Conservation (phyloP, 2,888 invertebrate genomes). For the Adelphocoris suturalis region DNA sequence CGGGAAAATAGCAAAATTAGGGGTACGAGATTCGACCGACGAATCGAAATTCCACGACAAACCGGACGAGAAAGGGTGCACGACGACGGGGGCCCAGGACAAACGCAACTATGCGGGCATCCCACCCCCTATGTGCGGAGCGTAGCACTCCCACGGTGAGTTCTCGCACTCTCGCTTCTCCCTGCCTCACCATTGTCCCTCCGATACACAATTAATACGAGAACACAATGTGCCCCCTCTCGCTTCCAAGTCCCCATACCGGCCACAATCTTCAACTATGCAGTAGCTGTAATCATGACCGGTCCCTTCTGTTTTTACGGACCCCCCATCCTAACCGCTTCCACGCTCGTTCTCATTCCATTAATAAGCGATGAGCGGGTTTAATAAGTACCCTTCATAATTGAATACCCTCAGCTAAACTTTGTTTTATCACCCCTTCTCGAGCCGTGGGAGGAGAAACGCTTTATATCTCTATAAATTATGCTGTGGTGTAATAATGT, state of each 20-base stretch:
- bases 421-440: slow-evolving; percentile 43
- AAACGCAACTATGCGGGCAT: slow-evolving; percentile 42
- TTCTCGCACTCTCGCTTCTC: background rate
- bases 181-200: slow-evolving; percentile 17
- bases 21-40: no score
- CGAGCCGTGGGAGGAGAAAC: background rate
- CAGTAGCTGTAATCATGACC: slow-evolving; percentile 47
- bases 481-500: background rate
- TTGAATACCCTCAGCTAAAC: slow-evolving; percentile 38
- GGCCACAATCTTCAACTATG: slow-evolving; percentile 53
- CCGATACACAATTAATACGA: slow-evolving; percentile 55
- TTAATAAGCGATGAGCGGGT: slow-evolving; percentile 43
- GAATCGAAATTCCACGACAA: background rate
- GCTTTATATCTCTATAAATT: background rate
- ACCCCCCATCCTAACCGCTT: background rate
- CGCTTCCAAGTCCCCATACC: background rate
- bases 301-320: slow-evolving; percentile 22
- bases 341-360: slow-evolving; percentile 10
- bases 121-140: background rate
- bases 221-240: slow-evolving; percentile 45
- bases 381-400: slow-evolving; percentile 52
- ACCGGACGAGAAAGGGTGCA: background rate
- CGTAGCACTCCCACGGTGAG: background rate
- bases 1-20: no score
- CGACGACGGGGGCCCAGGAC: background rate